Evolutionary conservation across 1,140 invertebrate genomes (phyloP).

Genomic region (Caenorhabditis elegans): WBcel235 BX284604.4:4280501-4281000

Average conservation of each 20-base stretch:
- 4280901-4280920: constrained; percentile 44
- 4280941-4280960: constrained; percentile 21
- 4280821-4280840: constrained; percentile 46
- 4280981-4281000: constrained; percentile 46
- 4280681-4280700: constrained; percentile 52
- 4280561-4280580: too few relatives aligned
- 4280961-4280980: constrained; percentile 30
- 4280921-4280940: constrained; percentile 47
- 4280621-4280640: too few relatives aligned
- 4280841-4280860: constrained; percentile 45
- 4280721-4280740: constrained; percentile 48
- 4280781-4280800: constrained; percentile 37
- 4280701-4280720: constrained; percentile 43
- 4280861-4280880: too few relatives aligned
- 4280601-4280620: too few relatives aligned
- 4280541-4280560: too few relatives aligned
- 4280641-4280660: too few relatives aligned
- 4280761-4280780: constrained; percentile 38
- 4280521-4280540: too few relatives aligned
- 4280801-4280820: neutral
- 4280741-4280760: constrained; percentile 39
- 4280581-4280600: too few relatives aligned
- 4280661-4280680: too few relatives aligned
- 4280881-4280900: too few relatives aligned
- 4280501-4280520: too few relatives aligned